phyloP scores from a whole-genome alignment of 2,888 invertebrate species.

The Pimpla rufipes region DNA sequence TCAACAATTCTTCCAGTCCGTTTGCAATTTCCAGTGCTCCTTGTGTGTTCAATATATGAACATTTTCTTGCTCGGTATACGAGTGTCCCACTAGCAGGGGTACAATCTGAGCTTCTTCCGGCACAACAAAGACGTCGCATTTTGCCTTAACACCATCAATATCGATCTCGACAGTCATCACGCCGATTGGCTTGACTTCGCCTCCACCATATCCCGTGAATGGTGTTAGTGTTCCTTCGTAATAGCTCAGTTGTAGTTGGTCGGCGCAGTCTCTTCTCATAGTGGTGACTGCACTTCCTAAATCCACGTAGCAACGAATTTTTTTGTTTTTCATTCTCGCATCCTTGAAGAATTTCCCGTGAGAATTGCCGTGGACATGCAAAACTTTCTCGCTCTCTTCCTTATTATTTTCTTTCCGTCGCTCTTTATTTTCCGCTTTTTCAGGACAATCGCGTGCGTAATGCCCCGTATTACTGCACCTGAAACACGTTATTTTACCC shows the following conservation, averaged over 20 bases:
- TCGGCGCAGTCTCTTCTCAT: constrained; percentile 10
- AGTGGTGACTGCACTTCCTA: neutral
- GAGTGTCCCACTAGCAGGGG: constrained; percentile 14
- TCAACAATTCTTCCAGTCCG: constrained; percentile 40
- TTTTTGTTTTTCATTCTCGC: neutral
- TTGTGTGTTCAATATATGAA: constrained; percentile 65
- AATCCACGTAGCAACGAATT: constrained; percentile 2
- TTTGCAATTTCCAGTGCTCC: constrained; percentile 58
- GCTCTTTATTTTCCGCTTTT: neutral
- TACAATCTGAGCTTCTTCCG: constrained; percentile 5
- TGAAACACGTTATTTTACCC: neutral
- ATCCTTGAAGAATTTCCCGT: constrained; percentile 14
- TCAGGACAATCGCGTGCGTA: neutral
- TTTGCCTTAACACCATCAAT: constrained; percentile 6
- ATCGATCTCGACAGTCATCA: constrained; percentile 5
- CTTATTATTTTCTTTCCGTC: neutral
- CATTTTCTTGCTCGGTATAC: constrained; percentile 64
- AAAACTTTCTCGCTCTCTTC: neutral
- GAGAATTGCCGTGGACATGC: constrained; percentile 5
- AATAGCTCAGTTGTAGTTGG: neutral
- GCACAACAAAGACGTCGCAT: constrained; percentile 2
- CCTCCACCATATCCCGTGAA: constrained; percentile 8
- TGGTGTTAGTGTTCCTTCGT: neutral
- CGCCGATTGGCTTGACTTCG: neutral
- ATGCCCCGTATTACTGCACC: constrained; percentile 1